These are phyloP conservation scores for Hesperia comma DNA, from an alignment of 2,888 invertebrate genomes.

Conservation along the genomic window DNA sequence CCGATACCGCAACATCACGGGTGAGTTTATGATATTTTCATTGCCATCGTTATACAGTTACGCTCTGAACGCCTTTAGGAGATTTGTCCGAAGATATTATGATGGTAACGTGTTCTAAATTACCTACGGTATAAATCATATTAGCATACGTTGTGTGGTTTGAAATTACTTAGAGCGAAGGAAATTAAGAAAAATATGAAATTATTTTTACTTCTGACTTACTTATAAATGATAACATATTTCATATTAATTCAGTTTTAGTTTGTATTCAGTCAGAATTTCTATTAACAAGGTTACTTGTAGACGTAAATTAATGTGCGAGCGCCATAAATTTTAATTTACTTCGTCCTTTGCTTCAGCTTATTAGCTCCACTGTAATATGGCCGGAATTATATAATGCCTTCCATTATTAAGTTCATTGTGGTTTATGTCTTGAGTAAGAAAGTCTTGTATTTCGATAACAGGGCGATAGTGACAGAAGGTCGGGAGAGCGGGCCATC, in stretches of 20 bases:
- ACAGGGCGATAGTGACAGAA: constrained; percentile 72
- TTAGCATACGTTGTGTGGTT: no score
- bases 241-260: no score
- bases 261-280: not conserved
- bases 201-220: no score
- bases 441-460: constrained; percentile 19
- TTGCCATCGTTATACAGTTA: not conserved
- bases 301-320: not conserved
- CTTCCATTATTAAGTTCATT: no score
- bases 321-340: not conserved
- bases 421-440: no score
- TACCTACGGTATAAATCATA: no score
- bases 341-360: not conserved
- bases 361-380: no score
- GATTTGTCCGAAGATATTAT: not conserved
- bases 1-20: constrained; percentile 76
- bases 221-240: no score
- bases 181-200: no score
- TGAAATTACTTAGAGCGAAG: no score
- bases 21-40: constrained; percentile 49
- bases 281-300: not conserved
- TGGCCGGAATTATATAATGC: no score
- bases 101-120: no score
- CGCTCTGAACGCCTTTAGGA: not conserved
- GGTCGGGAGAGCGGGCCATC: constrained; percentile 70